Conservation (phyloP, 2,888 invertebrate genomes). For the Rotaria socialis region DNA sequence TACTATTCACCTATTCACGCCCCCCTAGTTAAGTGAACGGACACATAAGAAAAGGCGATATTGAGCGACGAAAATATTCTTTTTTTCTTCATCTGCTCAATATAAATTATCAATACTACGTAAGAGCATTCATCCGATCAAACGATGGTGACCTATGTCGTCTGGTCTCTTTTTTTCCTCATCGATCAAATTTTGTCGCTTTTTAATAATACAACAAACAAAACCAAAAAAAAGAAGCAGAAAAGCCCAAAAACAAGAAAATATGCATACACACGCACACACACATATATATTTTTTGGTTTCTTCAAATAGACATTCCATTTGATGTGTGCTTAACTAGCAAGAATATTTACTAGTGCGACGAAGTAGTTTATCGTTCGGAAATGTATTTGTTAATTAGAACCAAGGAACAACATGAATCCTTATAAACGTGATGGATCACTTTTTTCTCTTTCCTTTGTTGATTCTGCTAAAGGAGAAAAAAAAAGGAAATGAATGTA, state of each 20-base stretch:
- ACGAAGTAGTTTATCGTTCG: background rate
- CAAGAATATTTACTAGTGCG: background rate
- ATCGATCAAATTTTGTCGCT: background rate
- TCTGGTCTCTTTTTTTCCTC: background rate
- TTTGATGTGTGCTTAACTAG: background rate
- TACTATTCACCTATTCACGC: background rate
- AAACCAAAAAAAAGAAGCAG: background rate
- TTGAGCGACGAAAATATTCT: background rate
- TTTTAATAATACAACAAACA: background rate
- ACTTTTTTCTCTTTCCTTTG: background rate
- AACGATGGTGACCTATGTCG: background rate
- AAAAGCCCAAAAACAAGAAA: background rate
- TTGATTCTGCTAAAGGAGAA: background rate
- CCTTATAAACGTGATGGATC: background rate
- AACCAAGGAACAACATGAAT: background rate
- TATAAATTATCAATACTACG: conserved; percentile 7
- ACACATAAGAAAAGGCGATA: background rate
- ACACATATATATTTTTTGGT: too few species aligned
- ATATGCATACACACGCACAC: background rate
- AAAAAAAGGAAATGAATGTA: background rate
- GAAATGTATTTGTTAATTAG: conserved; percentile 7
- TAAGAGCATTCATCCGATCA: conserved; percentile 12
- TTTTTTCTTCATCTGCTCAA: background rate
- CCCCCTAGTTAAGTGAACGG: background rate
- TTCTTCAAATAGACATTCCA: background rate